A percentile compares a stretch with the other conserved stretches of the same genome.
phyloP scores from a whole-genome alignment of 2,888 invertebrate species.

The Rhingia campestris region DNA sequence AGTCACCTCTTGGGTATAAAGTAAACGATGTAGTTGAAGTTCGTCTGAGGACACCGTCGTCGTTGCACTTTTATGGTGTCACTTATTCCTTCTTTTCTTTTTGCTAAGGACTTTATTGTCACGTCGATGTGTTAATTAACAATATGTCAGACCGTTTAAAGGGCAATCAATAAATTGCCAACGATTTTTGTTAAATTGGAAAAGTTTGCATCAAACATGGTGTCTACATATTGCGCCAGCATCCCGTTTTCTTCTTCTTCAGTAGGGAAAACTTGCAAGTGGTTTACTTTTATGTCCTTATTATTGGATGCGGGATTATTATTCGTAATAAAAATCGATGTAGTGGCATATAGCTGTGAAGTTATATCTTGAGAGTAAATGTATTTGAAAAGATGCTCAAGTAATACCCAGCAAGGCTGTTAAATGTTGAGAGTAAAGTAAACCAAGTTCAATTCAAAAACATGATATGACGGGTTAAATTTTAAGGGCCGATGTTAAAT shows the following conservation, averaged over 20 bases:
- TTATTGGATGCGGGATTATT: conserved; percentile 53
- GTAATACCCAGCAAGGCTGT: too few relatives aligned
- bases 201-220: conserved; percentile 31
- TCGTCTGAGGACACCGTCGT: conserved; percentile 24
- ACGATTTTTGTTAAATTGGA: conserved; percentile 49
- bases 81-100: neutral
- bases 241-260: conserved; percentile 8
- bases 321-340: conserved; percentile 41
- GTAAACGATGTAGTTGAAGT: conserved; percentile 10
- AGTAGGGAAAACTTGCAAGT: conserved; percentile 32
- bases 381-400: conserved; percentile 1
- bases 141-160: neutral
- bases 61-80: conserved; percentile 34
- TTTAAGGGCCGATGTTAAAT: too few relatives aligned
- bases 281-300: conserved; percentile 34
- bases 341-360: neutral
- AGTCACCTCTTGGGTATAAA: neutral
- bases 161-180: conserved; percentile 12
- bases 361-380: neutral
- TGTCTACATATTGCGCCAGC: conserved; percentile 18
- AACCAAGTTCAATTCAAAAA: too few relatives aligned
- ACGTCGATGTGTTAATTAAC: neutral
- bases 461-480: too few relatives aligned
- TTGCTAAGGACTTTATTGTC: neutral
- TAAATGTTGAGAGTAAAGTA: too few relatives aligned